These are phyloP conservation scores for Geopemphigus sp. DNA, from an alignment of 1,140 invertebrate genomes.

Conservation along the genomic window DNA sequence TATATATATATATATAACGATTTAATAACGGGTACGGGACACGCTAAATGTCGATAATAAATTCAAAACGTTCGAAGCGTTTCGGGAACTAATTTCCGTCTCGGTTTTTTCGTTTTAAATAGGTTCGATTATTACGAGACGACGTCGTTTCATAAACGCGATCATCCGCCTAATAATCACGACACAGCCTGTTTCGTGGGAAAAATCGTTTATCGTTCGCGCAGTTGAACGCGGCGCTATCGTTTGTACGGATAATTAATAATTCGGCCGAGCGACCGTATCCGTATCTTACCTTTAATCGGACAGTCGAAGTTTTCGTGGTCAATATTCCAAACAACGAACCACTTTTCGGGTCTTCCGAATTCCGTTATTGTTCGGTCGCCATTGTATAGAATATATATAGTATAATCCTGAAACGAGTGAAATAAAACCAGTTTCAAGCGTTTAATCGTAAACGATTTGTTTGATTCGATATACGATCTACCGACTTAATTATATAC, in stretches of 20 bases:
- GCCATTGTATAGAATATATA: not conserved
- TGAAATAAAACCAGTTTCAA: not conserved
- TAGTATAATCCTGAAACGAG: not conserved
- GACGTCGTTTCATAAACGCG: not conserved
- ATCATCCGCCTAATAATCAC: not conserved
- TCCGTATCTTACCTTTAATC: constrained; percentile 32
- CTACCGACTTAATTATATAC: too few species aligned
- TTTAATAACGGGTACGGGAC: too few species aligned
- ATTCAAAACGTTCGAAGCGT: too few species aligned
- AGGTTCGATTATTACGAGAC: too few species aligned
- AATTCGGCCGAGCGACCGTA: too few species aligned
- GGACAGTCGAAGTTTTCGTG: not conserved
- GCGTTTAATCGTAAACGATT: too few species aligned
- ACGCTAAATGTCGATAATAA: too few species aligned
- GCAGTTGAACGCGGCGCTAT: too few species aligned
- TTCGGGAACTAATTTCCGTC: too few species aligned
- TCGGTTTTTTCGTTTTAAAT: not conserved
- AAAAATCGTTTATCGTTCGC: not conserved
- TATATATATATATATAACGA: too few species aligned
- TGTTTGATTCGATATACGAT: too few species aligned
- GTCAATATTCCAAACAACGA: not conserved
- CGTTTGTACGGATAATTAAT: not conserved
- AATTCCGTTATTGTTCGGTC: not conserved
- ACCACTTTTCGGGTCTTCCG: not conserved
- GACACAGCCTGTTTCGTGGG: not conserved